Evolutionary conservation across 2,113 vertebrate species (phyloP), one percentile per base, ranked within the genome.

Genomic region (Stigmatopora nigra): DNA sequence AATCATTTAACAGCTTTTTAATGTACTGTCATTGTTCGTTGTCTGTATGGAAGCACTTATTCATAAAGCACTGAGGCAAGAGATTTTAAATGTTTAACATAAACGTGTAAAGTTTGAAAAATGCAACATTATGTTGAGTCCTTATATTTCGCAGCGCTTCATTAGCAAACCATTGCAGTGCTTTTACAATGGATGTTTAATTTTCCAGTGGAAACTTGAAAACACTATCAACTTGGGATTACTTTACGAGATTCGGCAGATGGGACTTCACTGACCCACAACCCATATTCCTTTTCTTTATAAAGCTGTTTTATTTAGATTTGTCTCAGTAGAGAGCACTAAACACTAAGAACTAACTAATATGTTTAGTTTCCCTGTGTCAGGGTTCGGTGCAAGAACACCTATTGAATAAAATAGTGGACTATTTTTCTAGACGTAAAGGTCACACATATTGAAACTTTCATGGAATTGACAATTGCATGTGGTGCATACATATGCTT

Each of bases 1-100:
- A 85, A 83, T 83, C 58, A 83, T 84, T 79, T 76, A 79, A 57
- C 61, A 49, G 63, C 12, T 60, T 55, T 71, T 66, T 79, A 81
- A 68, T 49, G 67, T 72, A 17, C 64, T 36, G 55, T 68, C 59
- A 55, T 72, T 67, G 71, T 69, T 51, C 35, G 19, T 65, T 22
- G 47, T 58, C 71, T 76, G 55, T 67, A 72, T 14, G 61, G 52
- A 62, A 58, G 20, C 1, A 14, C 61, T 72, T 71, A 72, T 78
- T 77, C 62, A 71, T 76, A 59, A 80, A 55, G 11, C 59, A 76
- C 36, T 10, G 7, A 35, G 15, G 48, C 14, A 56, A 20, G 35
- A 70, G 31, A 61, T 49, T 57, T 67, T 52, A 60, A 60, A 60
- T 49, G 44, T 63, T 63, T 63, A 63, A 63, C 44, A 47, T 49